These are phyloP conservation scores for Cerceris ruficornis DNA, from an alignment of 2,888 invertebrate species.

Conservation along the genomic window DNA sequence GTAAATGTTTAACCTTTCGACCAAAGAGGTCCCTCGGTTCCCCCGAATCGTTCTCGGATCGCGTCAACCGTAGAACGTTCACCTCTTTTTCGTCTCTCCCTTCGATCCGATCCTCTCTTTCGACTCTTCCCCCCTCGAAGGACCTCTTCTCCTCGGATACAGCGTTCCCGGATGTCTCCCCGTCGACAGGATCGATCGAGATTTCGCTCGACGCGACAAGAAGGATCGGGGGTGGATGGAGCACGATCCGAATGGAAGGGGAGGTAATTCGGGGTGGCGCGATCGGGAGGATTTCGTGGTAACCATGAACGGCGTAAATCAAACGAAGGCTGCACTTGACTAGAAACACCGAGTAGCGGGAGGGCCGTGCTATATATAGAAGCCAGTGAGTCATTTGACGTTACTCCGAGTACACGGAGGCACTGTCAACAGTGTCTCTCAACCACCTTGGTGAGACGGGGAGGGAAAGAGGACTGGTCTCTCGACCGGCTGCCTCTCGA, in stretches of 20 bases:
- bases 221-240: conserved; percentile 20
- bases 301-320: conserved; percentile 75
- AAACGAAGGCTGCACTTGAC: conserved; percentile 76
- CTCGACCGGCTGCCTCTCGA: neutral
- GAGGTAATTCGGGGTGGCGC: conserved; percentile 47
- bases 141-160: too few species aligned
- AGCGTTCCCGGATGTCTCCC: too few species aligned
- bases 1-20: conserved; percentile 61
- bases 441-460: conserved; percentile 46
- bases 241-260: neutral
- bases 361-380: conserved; percentile 73
- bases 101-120: conserved; percentile 1
- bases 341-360: conserved; percentile 74
- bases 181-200: too few species aligned
- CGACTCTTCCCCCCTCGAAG: neutral
- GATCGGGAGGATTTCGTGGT: conserved; percentile 67
- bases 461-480: neutral
- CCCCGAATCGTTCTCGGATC: neutral
- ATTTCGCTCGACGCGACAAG: neutral
- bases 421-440: conserved; percentile 73
- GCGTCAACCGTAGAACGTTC: conserved; percentile 32
- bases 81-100: conserved; percentile 13
- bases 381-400: conserved; percentile 73
- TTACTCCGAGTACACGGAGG: conserved; percentile 62
- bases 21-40: conserved; percentile 28